Conservation (phyloP, 2,113 vertebrate species). For the Bothrops jararaca region DNA sequence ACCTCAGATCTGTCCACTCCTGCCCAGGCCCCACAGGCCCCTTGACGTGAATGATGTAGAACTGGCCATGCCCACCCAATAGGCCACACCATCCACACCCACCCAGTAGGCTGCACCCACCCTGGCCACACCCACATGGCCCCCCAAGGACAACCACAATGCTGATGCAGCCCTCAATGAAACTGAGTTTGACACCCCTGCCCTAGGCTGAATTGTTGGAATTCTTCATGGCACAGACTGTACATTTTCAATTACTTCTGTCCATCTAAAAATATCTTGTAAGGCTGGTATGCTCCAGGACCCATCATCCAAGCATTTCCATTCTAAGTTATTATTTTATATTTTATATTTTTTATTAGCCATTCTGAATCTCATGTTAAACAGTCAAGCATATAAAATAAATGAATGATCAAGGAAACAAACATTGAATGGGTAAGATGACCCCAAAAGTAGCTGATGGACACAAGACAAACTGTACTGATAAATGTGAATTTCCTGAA, state of each 20-base stretch:
- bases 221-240: background rate
- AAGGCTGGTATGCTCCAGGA: background rate
- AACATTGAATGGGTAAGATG: background rate
- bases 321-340: background rate
- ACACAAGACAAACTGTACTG: background rate
- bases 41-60: no score
- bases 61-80: no score
- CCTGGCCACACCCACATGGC: no score
- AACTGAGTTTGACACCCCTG: no score
- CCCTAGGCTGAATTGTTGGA: background rate
- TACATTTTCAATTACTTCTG: background rate
- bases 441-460: background rate
- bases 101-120: no score
- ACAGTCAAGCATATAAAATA: background rate
- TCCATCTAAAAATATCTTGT: background rate
- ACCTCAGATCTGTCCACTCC: no score
- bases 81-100: no score
- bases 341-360: background rate
- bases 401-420: background rate
- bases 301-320: background rate
- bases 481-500: background rate
- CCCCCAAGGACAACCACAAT: no score
- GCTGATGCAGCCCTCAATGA: no score
- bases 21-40: no score
- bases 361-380: background rate